Conservation (phyloP, 2,888 invertebrate species). For the Dysmachus trigonus region DNA sequence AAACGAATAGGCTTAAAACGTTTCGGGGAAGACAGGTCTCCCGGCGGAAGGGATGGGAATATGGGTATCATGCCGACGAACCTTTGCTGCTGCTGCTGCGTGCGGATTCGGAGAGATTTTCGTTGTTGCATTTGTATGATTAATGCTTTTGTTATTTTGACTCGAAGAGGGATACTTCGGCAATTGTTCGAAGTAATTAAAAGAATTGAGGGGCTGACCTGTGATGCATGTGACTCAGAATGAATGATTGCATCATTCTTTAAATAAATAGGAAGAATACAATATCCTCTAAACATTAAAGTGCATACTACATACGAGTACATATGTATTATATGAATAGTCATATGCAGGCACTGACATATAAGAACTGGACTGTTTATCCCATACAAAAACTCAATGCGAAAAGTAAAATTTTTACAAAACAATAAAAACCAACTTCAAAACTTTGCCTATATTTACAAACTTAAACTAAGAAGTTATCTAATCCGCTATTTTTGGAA, state of each 20-base stretch:
- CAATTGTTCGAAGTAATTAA: not conserved
- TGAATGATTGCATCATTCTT: not conserved
- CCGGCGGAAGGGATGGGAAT: not conserved
- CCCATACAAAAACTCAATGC: too few relatives aligned
- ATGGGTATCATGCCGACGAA: not conserved
- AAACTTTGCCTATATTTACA: too few relatives aligned
- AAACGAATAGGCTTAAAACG: not conserved
- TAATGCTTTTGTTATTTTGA: not conserved
- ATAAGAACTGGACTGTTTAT: too few relatives aligned
- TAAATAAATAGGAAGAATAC: not conserved
- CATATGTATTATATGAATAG: too few relatives aligned
- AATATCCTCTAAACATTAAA: not conserved
- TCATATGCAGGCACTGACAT: too few relatives aligned
- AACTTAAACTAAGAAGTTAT: too few relatives aligned
- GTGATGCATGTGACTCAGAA: not conserved
- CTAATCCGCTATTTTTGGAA: too few relatives aligned
- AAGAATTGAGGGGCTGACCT: not conserved
- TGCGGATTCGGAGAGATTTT: not conserved
- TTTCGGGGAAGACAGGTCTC: not conserved
- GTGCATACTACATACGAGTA: not conserved
- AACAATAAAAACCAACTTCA: too few relatives aligned
- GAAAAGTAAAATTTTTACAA: too few relatives aligned
- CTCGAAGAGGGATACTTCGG: not conserved
- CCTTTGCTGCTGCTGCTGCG: not conserved
- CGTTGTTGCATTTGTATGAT: not conserved